Evolutionary conservation across 92 coral and sea anemone species (phyloP), one percentile per base, ranked within the genome.

Genomic region (Plumapathes pennacea): DNA sequence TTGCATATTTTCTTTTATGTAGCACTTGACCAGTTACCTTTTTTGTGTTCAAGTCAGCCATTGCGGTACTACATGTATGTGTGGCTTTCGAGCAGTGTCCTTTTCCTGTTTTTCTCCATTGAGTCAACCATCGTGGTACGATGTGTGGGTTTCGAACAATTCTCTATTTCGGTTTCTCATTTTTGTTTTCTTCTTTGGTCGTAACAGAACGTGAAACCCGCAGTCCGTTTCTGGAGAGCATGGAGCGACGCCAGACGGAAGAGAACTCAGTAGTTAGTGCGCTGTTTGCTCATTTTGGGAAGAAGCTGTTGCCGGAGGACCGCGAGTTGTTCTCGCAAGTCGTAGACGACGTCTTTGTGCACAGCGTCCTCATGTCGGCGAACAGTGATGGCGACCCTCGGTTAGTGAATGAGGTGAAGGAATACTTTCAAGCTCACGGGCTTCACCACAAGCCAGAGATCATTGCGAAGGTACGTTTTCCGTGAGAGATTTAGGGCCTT

Each of bases 191-290:
- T 70, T 21, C 23, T 53, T 9, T 30, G 59, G n/a, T n/a, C n/a
- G 67, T 25, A 20, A 32, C 48, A 9, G 72, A 69, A 33, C 28
- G 21, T 9, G 64, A 31, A 49, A 36, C 72, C 31, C 69, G 85
- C 12, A 87, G 96, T 54, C 78, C 90, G 6, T 89, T 92, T 76
- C 49, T 92, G 59, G 95, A 84, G 52, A 90, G 59, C 33, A 75
- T 88, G 25, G 96, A 92, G 57, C 84, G 86, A 22, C 89, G 98
- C 14, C 96, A 89, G 55, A 64, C 80, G 2, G 94, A 92, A 46
- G 98, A 92, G 56, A 92, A 83, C 38, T 77, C 96, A 0, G 58
- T 92, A 22, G 98, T 92, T 3, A 83, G 60, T 54, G 88, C 92
- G 11, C 57, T 92, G 48, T 84, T 88, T 52, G 67, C 77, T 26